Evolutionary conservation across 2,113 vertebrate genomes (phyloP).

Genomic region (Laticauda colubrina): DNA sequence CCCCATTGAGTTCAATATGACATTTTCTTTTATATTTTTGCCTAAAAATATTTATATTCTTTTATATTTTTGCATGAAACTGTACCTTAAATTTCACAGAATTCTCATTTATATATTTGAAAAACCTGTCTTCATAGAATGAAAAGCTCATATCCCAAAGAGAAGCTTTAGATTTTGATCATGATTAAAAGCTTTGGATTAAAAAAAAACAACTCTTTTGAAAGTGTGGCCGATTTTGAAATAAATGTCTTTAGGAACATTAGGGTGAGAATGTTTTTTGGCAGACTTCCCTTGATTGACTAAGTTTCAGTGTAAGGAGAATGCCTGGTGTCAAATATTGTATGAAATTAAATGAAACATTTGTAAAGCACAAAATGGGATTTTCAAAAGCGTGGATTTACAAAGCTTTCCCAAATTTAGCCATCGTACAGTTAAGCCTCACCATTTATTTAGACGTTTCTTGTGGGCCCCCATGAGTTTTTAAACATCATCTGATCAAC

Average conservation of each 20-base stretch:
- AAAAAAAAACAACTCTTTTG: background rate
- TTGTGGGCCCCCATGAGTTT: slow-evolving; percentile 47
- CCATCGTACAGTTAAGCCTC: slow-evolving; percentile 38
- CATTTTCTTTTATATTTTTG: background rate
- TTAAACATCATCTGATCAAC: slow-evolving; percentile 59
- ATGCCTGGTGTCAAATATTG: background rate
- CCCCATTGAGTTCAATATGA: background rate
- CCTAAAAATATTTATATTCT: too few species aligned
- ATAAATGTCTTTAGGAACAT: slow-evolving; percentile 12
- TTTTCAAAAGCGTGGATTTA: slow-evolving; percentile 38
- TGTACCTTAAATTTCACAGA: background rate
- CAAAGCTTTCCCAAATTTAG: slow-evolving; percentile 1
- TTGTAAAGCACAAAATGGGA: slow-evolving; percentile 29
- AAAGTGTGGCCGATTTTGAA: background rate
- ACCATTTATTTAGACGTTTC: slow-evolving; percentile 41
- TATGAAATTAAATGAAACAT: background rate
- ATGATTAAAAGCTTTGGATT: background rate
- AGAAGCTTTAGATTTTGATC: background rate
- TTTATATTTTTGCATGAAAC: background rate
- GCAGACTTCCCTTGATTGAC: background rate
- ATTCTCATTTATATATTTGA: background rate
- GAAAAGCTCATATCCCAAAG: background rate
- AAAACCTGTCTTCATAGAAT: background rate
- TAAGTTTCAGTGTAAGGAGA: background rate
- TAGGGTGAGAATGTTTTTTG: background rate